phyloP scores from a whole-genome alignment of 2,888 invertebrate species.

The Archaeoteleia sp. region DNA sequence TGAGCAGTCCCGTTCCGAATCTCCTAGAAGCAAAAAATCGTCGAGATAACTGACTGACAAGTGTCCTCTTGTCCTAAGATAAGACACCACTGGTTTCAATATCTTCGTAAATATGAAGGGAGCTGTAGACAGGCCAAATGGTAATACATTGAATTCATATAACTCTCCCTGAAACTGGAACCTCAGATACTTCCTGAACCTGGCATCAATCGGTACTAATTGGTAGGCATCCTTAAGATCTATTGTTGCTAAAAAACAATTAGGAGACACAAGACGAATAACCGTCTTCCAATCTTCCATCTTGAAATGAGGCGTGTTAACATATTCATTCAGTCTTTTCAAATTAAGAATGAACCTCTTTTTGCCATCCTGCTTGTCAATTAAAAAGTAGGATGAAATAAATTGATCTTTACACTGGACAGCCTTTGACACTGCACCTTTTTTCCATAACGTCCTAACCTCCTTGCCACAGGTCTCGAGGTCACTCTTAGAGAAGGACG shows the following conservation, averaged over 20 bases:
- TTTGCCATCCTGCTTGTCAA: conserved; percentile 5
- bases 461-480: conserved; percentile 1
- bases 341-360: conserved; percentile 26
- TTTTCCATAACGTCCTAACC: conserved; percentile 2
- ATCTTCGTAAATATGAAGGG: conserved; percentile 26
- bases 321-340: conserved; percentile 17
- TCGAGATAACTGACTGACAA: conserved; percentile 21
- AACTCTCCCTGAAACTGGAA: conserved; percentile 15
- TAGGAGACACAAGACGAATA: not conserved
- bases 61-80: not conserved
- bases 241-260: conserved; percentile 10
- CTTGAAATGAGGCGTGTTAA: conserved; percentile 16
- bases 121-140: conserved; percentile 21
- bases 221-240: conserved; percentile 18
- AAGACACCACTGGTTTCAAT: conserved; percentile 5
- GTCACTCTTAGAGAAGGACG: not conserved
- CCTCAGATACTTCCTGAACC: conserved; percentile 14
- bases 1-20: conserved; percentile 3
- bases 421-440: conserved; percentile 9
- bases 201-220: conserved; percentile 5
- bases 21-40: conserved; percentile 14
- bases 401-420: conserved; percentile 17
- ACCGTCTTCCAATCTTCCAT: conserved; percentile 22
- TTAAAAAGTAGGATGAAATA: conserved; percentile 12
- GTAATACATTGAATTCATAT: conserved; percentile 22